Conservation (phyloP, 2,797 vertebrate species). For the Silurus lanzhouensis region DNA sequence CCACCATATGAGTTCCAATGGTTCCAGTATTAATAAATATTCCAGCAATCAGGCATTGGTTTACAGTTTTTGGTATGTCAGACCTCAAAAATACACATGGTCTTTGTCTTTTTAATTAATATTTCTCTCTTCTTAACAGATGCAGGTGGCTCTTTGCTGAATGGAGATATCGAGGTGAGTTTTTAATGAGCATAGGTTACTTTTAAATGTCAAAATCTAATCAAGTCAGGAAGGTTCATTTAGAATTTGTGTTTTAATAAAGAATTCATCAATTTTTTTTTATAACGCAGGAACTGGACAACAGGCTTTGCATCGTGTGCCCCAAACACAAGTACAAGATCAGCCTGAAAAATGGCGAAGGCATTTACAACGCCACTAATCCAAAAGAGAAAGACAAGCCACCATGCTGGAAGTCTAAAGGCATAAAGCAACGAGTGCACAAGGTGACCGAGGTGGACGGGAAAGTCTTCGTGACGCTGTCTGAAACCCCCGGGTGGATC, state of each 20-base stretch:
- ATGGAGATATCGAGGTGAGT: constrained; percentile 90
- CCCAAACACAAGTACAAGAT: constrained; percentile 95
- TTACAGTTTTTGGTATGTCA: not conserved
- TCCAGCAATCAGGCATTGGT: not conserved
- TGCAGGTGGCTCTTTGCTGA: constrained; percentile 81
- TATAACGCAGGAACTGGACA: constrained; percentile 79
- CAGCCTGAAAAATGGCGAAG: constrained; percentile 83
- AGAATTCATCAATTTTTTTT: not conserved
- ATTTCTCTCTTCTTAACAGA: constrained; percentile 72
- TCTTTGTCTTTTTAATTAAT: constrained; percentile 7
- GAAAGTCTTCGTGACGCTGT: constrained; percentile 84
- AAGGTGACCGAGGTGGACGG: constrained; percentile 75
- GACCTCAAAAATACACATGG: not conserved
- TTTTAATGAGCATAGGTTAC: constrained; percentile 33
- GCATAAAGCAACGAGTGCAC: constrained; percentile 88
- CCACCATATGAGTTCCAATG: not conserved
- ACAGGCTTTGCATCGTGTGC: constrained; percentile 87
- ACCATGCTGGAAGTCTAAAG: constrained; percentile 84
- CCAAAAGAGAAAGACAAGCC: constrained; percentile 68
- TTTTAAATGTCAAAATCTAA: constrained; percentile 14
- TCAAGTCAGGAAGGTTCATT: not conserved
- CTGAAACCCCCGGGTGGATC: constrained; percentile 63
- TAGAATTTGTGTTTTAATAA: not conserved
- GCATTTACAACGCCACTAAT: constrained; percentile 81
- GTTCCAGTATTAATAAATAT: not conserved